A percentile compares a stretch with the other conserved stretches of the same genome.
These are phyloP conservation scores for Linnaemya vulpina DNA, from an alignment of 2,888 invertebrate species.

Conservation along the genomic window DNA sequence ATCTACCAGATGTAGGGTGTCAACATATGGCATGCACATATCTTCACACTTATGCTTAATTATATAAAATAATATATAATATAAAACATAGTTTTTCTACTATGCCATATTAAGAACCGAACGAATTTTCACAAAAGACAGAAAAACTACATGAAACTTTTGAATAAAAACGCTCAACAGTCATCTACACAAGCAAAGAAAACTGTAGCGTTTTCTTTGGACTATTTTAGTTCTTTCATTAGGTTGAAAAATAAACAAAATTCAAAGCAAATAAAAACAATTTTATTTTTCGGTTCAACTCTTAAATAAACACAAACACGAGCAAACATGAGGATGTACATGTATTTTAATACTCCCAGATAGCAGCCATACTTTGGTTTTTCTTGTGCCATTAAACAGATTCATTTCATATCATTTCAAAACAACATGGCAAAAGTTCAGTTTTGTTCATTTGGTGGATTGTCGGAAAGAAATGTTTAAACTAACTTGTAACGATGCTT, in stretches of 20 bases:
- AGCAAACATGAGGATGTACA: not conserved
- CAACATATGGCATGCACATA: not conserved
- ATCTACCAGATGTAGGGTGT: not conserved
- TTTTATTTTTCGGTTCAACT: constrained; percentile 20
- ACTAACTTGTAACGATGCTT: not conserved
- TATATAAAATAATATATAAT: constrained; percentile 36
- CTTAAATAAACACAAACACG: constrained; percentile 13
- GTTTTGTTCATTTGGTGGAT: constrained; percentile 1
- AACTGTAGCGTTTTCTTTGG: constrained; percentile 25
- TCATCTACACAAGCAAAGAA: constrained; percentile 3
- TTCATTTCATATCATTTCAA: constrained; percentile 36
- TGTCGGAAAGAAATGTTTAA: not conserved
- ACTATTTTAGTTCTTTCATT: constrained; percentile 19
- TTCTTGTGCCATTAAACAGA: constrained; percentile 24
- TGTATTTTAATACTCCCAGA: not conserved
- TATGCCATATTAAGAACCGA: constrained; percentile 4
- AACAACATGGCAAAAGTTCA: not conserved
- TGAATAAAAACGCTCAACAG: constrained; percentile 5
- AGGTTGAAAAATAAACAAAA: constrained; percentile 51
- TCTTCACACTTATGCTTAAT: constrained; percentile 3
- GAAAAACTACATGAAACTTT: not conserved
- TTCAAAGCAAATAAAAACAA: constrained; percentile 29
- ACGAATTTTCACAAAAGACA: constrained; percentile 20
- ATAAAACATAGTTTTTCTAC: constrained; percentile 6
- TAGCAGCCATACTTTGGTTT: not conserved